A percentile compares a stretch with the other conserved stretches of the same genome.
phyloP scores from a whole-genome alignment of 2,797 vertebrate species.

The Trichosurus vulpecula region DNA sequence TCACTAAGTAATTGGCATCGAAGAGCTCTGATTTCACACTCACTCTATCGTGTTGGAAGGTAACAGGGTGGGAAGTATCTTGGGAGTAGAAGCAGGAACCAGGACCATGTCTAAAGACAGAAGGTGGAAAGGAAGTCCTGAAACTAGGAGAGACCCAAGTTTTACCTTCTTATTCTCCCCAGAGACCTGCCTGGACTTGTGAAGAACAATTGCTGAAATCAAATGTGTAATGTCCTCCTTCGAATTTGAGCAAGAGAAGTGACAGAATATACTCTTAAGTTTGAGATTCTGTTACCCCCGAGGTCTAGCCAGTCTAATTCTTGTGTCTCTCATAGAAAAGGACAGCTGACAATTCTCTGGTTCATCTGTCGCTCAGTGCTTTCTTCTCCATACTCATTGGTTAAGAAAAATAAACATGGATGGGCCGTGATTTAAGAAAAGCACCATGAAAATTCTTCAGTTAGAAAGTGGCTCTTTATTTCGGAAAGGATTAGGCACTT shows the following conservation, averaged over 20 bases:
- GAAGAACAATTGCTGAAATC: not conserved
- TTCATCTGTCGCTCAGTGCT: not conserved
- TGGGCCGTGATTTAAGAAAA: not conserved
- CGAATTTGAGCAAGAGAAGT: not conserved
- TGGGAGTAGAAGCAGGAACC: not conserved
- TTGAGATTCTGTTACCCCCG: not conserved
- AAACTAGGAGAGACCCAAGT: not conserved
- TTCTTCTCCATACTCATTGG: not conserved
- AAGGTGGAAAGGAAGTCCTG: not conserved
- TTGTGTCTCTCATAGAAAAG: not conserved
- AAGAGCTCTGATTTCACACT: rapidly evolving
- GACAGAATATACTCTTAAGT: not conserved
- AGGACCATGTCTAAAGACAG: not conserved
- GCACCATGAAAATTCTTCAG: not conserved
- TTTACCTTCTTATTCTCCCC: not conserved
- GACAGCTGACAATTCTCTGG: not conserved
- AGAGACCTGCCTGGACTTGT: not conserved
- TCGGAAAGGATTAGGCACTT: not conserved
- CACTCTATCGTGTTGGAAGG: not conserved
- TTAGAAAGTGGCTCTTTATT: not conserved
- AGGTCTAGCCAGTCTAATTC: not conserved
- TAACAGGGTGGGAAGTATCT: not conserved
- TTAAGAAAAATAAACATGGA: not conserved
- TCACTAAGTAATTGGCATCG: no score
- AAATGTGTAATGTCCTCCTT: not conserved